Percentiles rank a stretch among this genome's conserved stretches.
Conservation (phyloP, 1,140 invertebrate genomes). For the Gonatopus flavifemur region DNA sequence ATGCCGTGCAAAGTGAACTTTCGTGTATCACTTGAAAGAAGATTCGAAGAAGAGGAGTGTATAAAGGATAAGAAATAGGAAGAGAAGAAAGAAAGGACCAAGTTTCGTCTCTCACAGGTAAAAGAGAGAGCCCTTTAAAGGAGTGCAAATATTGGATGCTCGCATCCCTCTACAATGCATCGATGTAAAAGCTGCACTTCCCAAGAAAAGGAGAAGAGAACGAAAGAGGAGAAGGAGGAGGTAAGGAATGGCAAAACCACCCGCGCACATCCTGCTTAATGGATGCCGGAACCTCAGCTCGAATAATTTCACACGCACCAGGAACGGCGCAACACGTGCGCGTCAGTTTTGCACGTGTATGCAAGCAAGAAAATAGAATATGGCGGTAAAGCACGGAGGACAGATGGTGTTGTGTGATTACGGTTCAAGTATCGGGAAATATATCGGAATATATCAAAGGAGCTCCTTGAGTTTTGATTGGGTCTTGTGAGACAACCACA, state of each 20-base stretch:
- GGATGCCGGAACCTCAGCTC: slow-evolving; percentile 30
- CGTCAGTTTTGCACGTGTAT: slow-evolving; percentile 18
- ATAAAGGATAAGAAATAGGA: slow-evolving; percentile 17
- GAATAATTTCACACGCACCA: slow-evolving; percentile 34
- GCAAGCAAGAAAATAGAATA: too few species aligned
- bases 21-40: slow-evolving; percentile 36
- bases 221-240: slow-evolving; percentile 18
- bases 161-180: slow-evolving; percentile 4
- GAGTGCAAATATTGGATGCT: slow-evolving; percentile 16
- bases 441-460: too few species aligned
- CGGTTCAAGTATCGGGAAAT: too few species aligned
- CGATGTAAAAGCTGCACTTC: slow-evolving; percentile 3
- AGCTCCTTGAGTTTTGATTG: too few species aligned
- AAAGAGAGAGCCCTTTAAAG: slow-evolving; percentile 20
- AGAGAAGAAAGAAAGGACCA: slow-evolving; percentile 1
- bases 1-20: slow-evolving; percentile 50
- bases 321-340: slow-evolving; percentile 22
- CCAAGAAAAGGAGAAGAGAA: slow-evolving; percentile 4
- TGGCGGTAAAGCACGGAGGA: too few species aligned
- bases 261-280: slow-evolving; percentile 37
- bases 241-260: slow-evolving; percentile 19
- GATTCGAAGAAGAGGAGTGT: slow-evolving; percentile 24
- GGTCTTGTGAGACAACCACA: too few species aligned
- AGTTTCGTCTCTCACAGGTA: slow-evolving; percentile 13
- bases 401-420: too few species aligned